Evolutionary conservation across 2,113 vertebrate genomes (phyloP).

Genomic region (Rutilus rutilus): DNA sequence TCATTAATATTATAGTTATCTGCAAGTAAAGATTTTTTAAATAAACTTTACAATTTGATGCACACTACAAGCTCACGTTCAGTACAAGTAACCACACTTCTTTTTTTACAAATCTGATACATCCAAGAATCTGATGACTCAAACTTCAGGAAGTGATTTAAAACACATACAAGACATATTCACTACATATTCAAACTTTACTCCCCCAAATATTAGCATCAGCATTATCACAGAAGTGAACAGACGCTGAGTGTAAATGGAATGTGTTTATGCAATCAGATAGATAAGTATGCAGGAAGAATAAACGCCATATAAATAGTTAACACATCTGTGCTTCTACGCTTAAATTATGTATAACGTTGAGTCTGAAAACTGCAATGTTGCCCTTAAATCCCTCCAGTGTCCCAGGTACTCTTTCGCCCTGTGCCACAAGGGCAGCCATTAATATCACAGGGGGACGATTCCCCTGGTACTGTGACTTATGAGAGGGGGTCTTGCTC

Average conservation of each 20-base stretch:
- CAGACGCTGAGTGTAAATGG: not conserved
- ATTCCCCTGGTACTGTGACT: slow-evolving; percentile 71
- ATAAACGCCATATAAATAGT: not conserved
- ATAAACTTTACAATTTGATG: not conserved
- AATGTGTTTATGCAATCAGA: not conserved
- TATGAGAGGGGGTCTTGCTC: slow-evolving; percentile 71
- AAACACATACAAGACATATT: not conserved
- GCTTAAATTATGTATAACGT: not conserved
- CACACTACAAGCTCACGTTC: not conserved
- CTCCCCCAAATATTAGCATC: not conserved
- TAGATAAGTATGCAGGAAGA: not conserved
- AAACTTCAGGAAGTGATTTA: not conserved
- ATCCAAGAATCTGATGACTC: not conserved
- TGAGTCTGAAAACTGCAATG: slow-evolving; percentile 58
- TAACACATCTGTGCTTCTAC: not conserved
- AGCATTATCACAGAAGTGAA: not conserved
- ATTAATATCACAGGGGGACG: slow-evolving; percentile 72
- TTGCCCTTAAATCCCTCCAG: slow-evolving; percentile 60
- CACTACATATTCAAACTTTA: not conserved
- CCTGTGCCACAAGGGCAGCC: slow-evolving; percentile 67
- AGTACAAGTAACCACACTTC: not conserved
- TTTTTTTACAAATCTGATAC: not conserved
- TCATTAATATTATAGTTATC: not conserved
- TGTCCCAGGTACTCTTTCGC: slow-evolving; percentile 69
- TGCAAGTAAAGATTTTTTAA: not conserved